Evolutionary conservation across 2,888 invertebrate genomes (phyloP), one percentile per base, ranked within the genome.

Genomic region (Acholoe squamosa): DNA sequence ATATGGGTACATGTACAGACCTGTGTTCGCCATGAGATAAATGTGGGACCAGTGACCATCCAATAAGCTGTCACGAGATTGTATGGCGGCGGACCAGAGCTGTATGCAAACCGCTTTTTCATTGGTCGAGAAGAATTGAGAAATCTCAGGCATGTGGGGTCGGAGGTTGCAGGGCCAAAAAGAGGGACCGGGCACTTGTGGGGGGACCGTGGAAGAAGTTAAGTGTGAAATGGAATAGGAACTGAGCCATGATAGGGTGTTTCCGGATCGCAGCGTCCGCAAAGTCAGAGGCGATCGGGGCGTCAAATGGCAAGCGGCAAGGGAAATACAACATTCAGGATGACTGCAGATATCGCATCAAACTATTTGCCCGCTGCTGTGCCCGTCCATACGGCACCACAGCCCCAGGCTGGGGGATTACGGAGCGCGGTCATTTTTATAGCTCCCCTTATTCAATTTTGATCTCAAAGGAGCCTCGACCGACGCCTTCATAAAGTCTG

Each of bases 201-300:
- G 19, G 80, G 25, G 80, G 43, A 43, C 43, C 16, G 34, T 43
- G 22, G 80, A 80, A 80, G 80, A 80, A 80, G 80, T 43, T 34
- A 80, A 80, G 80, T 80, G 80, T 80, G 80, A 80, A 80, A 80
- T 80, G 80, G 80, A 80, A 80, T 43, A 80, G 80, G 80, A 80
- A 80, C 80, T 80, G 80, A 80, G 80, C 80, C 80, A 80, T 80
- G 80, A 34, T 16, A 43, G 80, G 14, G 16, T 80, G 80, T 43
- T 80, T 80, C 80, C 80, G 43, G 34, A 25, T 25, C 34, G 43
- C 14, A 19, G 43, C 16, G 34, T 43, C 33, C 34, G 80, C n/a
- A 33, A 43, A 80, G 80, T 33, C 34, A 43, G 80, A 14, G 80
- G 22, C n/a, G 43, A 22, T n/a, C 34, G 80, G 80, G 80, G 80